Evolutionary conservation across 2,113 vertebrate genomes (phyloP).

Genomic region (Salminus brasiliensis): DNA sequence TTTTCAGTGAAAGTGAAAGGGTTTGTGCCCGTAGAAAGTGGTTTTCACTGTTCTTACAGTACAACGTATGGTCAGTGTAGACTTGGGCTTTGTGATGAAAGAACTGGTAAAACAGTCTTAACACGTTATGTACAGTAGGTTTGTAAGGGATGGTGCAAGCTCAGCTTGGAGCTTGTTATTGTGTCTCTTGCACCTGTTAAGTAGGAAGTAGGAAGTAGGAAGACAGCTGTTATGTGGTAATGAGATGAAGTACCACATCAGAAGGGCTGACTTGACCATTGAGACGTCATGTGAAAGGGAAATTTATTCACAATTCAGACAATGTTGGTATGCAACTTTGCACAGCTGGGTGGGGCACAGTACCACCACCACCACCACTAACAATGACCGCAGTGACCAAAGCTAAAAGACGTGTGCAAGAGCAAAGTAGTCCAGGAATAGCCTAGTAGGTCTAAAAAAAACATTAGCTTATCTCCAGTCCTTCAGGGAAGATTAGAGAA

Average conservation of each 20-base stretch:
- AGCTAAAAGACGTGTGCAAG: neutral
- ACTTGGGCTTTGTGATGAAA: too few species aligned
- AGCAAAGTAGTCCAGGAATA: neutral
- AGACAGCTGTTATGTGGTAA: neutral
- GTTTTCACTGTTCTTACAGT: too few species aligned
- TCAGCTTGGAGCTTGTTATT: neutral
- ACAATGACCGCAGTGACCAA: conserved; percentile 9
- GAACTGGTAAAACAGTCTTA: too few species aligned
- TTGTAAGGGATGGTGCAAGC: too few species aligned
- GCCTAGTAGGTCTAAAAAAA: conserved; percentile 20
- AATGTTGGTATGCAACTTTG: neutral
- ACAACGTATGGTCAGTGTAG: too few species aligned
- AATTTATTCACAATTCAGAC: neutral
- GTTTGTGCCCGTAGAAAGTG: too few species aligned
- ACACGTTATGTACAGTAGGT: too few species aligned
- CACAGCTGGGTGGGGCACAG: too few species aligned
- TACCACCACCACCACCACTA: too few species aligned
- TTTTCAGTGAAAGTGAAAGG: too few species aligned
- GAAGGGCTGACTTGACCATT: neutral
- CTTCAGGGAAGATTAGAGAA: conserved; percentile 23
- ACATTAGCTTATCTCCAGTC: neutral
- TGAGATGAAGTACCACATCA: neutral
- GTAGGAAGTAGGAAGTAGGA: too few species aligned
- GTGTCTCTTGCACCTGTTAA: too few species aligned
- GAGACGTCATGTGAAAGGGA: neutral